Percentiles rank a stretch among this genome's conserved stretches.
phyloP scores from a whole-genome alignment of 1,140 invertebrate genomes.

The Episyrphus balteatus region DNA sequence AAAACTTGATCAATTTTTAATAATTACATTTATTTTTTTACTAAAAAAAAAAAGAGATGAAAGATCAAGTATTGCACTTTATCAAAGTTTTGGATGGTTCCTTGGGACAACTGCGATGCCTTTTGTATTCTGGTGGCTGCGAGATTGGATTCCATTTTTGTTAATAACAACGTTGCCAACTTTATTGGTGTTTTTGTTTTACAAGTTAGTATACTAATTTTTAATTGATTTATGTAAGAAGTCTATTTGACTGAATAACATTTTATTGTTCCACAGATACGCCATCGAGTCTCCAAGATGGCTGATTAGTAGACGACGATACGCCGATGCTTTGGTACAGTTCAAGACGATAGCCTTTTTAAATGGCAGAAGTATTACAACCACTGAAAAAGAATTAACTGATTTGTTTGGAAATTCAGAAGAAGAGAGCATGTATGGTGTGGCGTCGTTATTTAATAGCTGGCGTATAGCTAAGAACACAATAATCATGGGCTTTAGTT shows the following conservation, averaged over 20 bases:
- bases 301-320: constrained; percentile 49
- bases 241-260: no score
- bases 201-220: constrained; percentile 25
- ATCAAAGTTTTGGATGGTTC: constrained; percentile 40
- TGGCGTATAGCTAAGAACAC: not conserved
- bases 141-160: constrained; percentile 45
- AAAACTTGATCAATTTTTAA: no score
- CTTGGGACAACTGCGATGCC: constrained; percentile 43
- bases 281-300: constrained; percentile 53
- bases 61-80: constrained; percentile 37
- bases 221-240: no score
- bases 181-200: constrained; percentile 35
- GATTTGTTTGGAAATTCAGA: constrained; percentile 12
- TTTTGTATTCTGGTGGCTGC: constrained; percentile 44
- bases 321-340: constrained; percentile 44
- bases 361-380: constrained; percentile 44
- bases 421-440: not conserved
- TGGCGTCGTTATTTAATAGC: not conserved
- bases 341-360: constrained; percentile 50
- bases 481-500: not conserved
- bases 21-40: no score
- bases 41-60: constrained; percentile 27
- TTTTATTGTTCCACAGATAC: constrained; percentile 32
- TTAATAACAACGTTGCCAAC: constrained; percentile 38
- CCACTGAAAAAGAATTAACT: constrained; percentile 30